Evolutionary conservation across 2,113 vertebrate species (phyloP), one percentile per base, ranked within the genome.

Genomic region (Zootoca vivipara): DNA sequence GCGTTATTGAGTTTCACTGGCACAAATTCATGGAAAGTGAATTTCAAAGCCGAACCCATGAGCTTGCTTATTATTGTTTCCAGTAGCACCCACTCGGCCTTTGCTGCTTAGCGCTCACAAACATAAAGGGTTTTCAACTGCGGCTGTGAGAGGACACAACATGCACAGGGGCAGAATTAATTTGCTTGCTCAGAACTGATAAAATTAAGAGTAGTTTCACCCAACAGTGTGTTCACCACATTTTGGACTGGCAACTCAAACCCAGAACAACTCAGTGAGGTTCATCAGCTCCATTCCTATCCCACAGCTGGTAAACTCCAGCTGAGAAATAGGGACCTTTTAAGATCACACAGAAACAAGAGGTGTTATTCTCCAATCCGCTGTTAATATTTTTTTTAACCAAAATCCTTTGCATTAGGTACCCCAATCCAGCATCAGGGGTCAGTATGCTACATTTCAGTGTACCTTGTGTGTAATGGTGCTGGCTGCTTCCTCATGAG

Each of bases 11-110:
- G 88, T 92, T 89, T 91, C 85, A 88, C 22, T 87, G 80, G 64
- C 78, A 88, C 46, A 82, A 65, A 89, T 93, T 83, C 78, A 58
- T 28, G 87, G 81, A 91, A 95, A 88, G 82, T 78, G 58, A 65
- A 62, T 90, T 92, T 85, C 85, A 69, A 91, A 92, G 78, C 78
- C 85, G 81, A 33, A 33, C 24, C 33, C 12, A 1, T 86, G 79
- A 86, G 46, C 79, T 62, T 62, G 73, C 40, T 67, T 0, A 0
- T 52, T 58, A 18, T 85, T 90, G 40, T 77, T 92, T 83, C 91
- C 79, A 35, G 4, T 79, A 38, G 58, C 89, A 52, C 38, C 85
- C 70, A 2, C 0, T 20, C 4, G 40, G 35, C 78, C 79, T 82
- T 28, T 0, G 0, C 74, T 46, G 3, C 69, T 91, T 38, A 88